A percentile compares a stretch with the other conserved stretches of the same genome.
Evolutionary conservation across 1,140 invertebrate genomes (phyloP).

Genomic region (Melipona quadrifasciata): DNA sequence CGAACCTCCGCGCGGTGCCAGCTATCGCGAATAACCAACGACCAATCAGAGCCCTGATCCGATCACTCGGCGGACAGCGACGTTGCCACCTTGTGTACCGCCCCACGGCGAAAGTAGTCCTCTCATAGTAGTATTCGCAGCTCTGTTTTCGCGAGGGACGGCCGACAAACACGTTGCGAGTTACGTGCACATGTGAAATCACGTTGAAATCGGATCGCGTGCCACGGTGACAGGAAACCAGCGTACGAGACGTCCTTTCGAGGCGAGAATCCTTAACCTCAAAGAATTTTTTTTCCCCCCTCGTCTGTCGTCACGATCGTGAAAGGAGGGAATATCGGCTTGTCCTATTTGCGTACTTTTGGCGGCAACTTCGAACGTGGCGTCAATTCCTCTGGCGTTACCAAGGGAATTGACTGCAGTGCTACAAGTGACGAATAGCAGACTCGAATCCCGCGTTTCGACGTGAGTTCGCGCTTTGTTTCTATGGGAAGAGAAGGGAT

Average conservation of each 20-base stretch:
- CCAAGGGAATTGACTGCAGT: background rate
- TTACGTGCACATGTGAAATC: slow-evolving; percentile 50
- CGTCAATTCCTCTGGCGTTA: slow-evolving; percentile 1
- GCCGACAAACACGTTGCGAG: slow-evolving; percentile 31
- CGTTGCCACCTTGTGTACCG: slow-evolving; percentile 65
- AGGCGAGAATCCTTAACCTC: background rate
- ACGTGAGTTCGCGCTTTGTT: no score
- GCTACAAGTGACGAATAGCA: no score
- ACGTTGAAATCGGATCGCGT: slow-evolving; percentile 23
- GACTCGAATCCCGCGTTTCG: background rate
- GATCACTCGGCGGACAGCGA: slow-evolving; percentile 43
- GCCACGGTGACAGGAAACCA: background rate
- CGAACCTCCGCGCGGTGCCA: slow-evolving; percentile 33
- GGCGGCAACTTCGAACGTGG: slow-evolving; percentile 40
- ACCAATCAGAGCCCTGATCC: slow-evolving; percentile 51
- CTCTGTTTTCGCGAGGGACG: slow-evolving; percentile 53
- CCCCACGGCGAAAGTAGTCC: slow-evolving; percentile 55
- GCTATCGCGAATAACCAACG: slow-evolving; percentile 16
- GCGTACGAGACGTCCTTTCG: background rate
- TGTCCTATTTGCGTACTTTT: slow-evolving; percentile 13
- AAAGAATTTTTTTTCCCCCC: no score
- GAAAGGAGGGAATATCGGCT: background rate
- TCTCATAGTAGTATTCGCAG: slow-evolving; percentile 53
- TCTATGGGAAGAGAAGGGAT: background rate
- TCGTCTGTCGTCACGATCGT: no score